phyloP scores from a whole-genome alignment of 2,113 vertebrate species.

The Phainopepla nitens region DNA sequence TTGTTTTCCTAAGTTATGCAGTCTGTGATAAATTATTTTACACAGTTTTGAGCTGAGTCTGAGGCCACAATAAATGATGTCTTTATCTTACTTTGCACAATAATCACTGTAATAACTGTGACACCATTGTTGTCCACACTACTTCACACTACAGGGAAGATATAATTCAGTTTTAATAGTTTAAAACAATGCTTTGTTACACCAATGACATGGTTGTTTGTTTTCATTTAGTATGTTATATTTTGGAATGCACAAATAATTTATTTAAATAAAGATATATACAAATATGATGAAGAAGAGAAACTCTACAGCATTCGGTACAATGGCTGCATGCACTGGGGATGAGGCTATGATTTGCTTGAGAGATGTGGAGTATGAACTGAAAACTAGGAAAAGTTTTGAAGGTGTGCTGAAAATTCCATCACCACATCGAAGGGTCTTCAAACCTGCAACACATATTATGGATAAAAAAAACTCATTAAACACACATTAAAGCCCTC shows the following conservation, averaged over 20 bases:
- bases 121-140: neutral
- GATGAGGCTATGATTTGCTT: constrained; percentile 24
- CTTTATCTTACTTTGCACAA: neutral
- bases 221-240: constrained; percentile 45
- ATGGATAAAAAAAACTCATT: neutral
- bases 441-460: constrained; percentile 74
- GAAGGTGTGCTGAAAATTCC: constrained; percentile 47
- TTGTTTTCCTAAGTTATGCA: neutral
- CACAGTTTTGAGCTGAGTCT: neutral
- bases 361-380: constrained; percentile 40
- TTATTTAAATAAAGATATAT: constrained; percentile 79
- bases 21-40: neutral
- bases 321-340: constrained; percentile 72
- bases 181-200: constrained; percentile 31
- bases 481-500: neutral
- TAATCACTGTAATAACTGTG: neutral
- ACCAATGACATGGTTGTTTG: neutral
- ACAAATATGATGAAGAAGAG: constrained; percentile 61
- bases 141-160: neutral
- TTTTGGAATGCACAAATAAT: constrained; percentile 76
- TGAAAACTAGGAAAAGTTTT: constrained; percentile 64
- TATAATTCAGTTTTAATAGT: constrained; percentile 48
- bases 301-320: constrained; percentile 57
- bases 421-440: constrained; percentile 82
- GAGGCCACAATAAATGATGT: neutral